These are phyloP conservation scores for Scaptomyza pallida DNA, from an alignment of 1,140 invertebrate genomes.

Conservation along the genomic window DNA sequence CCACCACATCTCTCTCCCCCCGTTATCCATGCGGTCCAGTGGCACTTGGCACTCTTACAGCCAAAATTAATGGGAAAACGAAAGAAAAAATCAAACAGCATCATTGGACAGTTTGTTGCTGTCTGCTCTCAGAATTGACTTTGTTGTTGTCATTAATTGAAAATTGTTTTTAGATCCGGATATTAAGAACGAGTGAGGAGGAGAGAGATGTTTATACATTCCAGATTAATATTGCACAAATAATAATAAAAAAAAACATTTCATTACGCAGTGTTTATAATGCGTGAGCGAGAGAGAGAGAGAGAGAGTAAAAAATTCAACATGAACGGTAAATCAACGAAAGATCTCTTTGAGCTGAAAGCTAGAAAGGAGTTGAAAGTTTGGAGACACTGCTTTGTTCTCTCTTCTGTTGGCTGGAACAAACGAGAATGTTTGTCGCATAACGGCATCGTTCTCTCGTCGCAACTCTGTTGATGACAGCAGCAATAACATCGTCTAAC, in stretches of 20 bases:
- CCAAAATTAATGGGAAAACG: conserved; percentile 34
- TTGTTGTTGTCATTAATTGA: conserved; percentile 47
- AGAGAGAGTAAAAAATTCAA: too few relatives aligned
- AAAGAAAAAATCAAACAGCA: conserved; percentile 12
- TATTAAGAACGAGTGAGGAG: too few relatives aligned
- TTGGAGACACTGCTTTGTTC: conserved; percentile 6
- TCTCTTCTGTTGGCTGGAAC: background rate
- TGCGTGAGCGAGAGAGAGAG: too few relatives aligned
- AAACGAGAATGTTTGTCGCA: background rate
- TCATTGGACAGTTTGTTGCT: conserved; percentile 6
- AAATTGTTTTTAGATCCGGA: conserved; percentile 37
- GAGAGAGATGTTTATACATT: too few relatives aligned
- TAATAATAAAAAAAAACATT: too few relatives aligned
- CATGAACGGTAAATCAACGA: background rate
- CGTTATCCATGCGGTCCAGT: background rate
- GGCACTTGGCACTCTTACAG: too few relatives aligned
- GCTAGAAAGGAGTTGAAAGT: too few relatives aligned
- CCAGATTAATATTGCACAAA: too few relatives aligned
- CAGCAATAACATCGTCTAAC: conserved; percentile 14
- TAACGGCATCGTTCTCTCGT: background rate
- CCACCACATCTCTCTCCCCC: background rate
- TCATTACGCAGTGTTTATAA: too few relatives aligned
- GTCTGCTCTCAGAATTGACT: conserved; percentile 29
- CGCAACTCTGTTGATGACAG: conserved; percentile 27
- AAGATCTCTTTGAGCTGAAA: conserved; percentile 1